phyloP scores from a whole-genome alignment of 2,888 invertebrate genomes.

The Drosophila prolongata region DNA sequence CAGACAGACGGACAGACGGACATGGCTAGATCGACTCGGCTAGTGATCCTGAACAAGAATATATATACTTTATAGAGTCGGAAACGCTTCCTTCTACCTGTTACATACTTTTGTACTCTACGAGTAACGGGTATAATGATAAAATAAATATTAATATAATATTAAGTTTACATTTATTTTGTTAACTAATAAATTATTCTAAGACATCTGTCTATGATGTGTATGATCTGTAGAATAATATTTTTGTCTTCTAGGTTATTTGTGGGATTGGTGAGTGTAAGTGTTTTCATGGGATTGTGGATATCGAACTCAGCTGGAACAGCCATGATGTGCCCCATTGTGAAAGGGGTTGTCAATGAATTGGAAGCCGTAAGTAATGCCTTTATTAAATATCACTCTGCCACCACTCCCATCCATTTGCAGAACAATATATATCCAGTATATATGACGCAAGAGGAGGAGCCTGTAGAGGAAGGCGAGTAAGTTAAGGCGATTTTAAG shows the following conservation, averaged over 20 bases:
- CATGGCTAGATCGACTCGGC: no score
- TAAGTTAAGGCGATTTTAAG: constrained; percentile 26
- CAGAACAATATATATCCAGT: constrained; percentile 52
- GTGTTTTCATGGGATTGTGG: constrained; percentile 96
- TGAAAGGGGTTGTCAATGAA: constrained; percentile 69
- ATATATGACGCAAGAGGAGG: constrained; percentile 50
- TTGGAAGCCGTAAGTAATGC: constrained; percentile 57
- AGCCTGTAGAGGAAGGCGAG: constrained; percentile 55
- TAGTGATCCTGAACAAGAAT: no score
- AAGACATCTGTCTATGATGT: no score
- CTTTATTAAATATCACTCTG: not conserved
- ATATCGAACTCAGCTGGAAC: constrained; percentile 96
- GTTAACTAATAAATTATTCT: not conserved
- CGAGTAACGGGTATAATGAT: no score
- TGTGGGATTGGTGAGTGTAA: constrained; percentile 91
- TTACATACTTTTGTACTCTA: no score
- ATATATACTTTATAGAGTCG: no score
- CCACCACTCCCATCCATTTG: not conserved
- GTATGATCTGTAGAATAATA: no score
- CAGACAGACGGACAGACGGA: no score
- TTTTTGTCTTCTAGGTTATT: constrained; percentile 54
- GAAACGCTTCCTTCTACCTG: no score
- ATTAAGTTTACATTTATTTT: not conserved
- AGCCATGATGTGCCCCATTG: constrained; percentile 94
- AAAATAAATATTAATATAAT: not conserved